Evolutionary conservation across 2,113 vertebrate species (phyloP).

Genomic region (Macrotis lagotis): DNA sequence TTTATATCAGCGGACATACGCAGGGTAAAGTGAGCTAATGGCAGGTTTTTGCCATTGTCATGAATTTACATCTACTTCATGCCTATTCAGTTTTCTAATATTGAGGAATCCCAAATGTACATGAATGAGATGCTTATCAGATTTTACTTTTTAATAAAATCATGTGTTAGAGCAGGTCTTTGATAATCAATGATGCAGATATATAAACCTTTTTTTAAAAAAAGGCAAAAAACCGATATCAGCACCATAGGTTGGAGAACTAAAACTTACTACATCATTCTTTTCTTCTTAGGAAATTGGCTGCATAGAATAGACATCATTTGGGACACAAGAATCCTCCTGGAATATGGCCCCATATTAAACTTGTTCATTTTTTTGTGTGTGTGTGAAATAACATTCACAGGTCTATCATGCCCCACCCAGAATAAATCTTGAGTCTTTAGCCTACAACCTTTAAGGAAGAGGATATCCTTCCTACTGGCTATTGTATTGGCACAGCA

Average conservation of each 20-base stretch:
- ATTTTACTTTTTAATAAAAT: background rate
- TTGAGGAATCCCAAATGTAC: background rate
- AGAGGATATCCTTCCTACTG: background rate
- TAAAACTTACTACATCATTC: background rate
- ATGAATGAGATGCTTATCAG: background rate
- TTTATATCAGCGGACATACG: conserved; percentile 96
- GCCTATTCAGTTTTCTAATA: background rate
- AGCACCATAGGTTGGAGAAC: background rate
- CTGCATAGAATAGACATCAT: background rate
- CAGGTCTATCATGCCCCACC: background rate
- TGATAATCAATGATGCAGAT: background rate
- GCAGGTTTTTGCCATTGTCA: conserved; percentile 20
- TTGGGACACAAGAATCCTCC: background rate
- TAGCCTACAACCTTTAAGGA: background rate
- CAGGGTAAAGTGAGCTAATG: conserved; percentile 89
- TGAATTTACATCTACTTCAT: conserved; percentile 4
- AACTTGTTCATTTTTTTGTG: background rate
- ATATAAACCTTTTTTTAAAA: background rate
- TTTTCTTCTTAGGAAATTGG: background rate
- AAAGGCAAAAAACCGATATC: background rate
- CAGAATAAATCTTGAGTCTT: background rate
- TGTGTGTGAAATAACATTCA: background rate
- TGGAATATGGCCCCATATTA: background rate
- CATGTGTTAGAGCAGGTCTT: background rate
- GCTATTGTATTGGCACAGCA: background rate